Evolutionary conservation across 2,888 invertebrate genomes (phyloP), one percentile per base, ranked within the genome.

Genomic region (Ischnus inquisitorius): DNA sequence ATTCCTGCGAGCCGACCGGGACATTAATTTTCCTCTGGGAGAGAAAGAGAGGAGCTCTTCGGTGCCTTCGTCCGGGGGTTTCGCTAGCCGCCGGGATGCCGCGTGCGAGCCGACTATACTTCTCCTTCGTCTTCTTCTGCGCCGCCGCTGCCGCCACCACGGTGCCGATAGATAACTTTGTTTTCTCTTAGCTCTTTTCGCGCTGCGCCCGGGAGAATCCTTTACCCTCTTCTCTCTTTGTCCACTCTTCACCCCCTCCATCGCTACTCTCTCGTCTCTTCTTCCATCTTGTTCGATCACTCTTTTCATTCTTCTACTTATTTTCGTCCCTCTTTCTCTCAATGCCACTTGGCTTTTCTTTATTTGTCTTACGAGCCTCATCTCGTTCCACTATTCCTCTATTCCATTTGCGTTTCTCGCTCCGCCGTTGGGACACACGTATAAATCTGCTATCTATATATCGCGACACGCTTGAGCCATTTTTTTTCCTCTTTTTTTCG

Each of bases 1-100:
- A 90, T 90, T 89, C 89, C 89, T 85, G 83, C 86, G 80, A 77
- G 85, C 79, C 84, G 65, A 85, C 88, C 85, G 79, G 87, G 84
- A 87, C 90, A 90, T 90, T 90, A 90, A 90, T 89, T 90, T 89
- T 75, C 87, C 82, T 86, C 68, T 34, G 57, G 78, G 48, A 84
- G 48, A 68, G 72, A 80, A 72, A 79, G 75, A 54, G 85, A 81
- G 80, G 74, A 60, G 65, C 62, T 80, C 74, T 80, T n/a, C 60
- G 41, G 14, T 67, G 60, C 57, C 76, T 84, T 80, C 74, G 80
- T 51, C 74, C 34, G 34, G 72, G 74, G 80, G 64, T 41, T 41
- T 71, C 25, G n/a, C 71, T 60, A 72, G 60, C 57, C 72, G 60
- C 60, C 41, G 16, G 48, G 74, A 81, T 74, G 62, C 83, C 77